Evolutionary conservation across 2,888 invertebrate species (phyloP), one percentile per base, ranked within the genome.

Genomic region (Chrysina gloriosa): DNA sequence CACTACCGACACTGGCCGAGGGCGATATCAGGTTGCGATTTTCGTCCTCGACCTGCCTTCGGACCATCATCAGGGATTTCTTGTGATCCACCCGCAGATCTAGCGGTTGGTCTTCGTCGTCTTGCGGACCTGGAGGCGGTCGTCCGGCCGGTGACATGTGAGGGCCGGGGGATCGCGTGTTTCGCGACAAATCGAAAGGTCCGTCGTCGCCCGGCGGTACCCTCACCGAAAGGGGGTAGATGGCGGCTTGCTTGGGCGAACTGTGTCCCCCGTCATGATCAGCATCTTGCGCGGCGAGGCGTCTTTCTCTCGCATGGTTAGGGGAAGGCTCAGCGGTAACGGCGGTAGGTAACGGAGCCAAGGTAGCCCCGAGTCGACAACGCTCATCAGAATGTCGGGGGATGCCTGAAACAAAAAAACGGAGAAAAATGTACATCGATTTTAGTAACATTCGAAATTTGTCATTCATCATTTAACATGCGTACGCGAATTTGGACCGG

Each of bases 221-320:
- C 74, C 89, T 85, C 73, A 89, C 85, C 63, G 86, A 85, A 75
- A 90, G 83, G 56, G 91, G 91, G 82, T 91, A 91, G 72, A 91
- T 89, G 74, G 91, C 89, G 72, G 90, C 91, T 82, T 91, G 91
- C 82, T 91, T 91, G 67, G 91, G 91, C 78, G 90, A 91, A 74
- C 86, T 86, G 80, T 88, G 87, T 64, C 88, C 88, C 84, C 85
- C 80, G 87, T 77, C 7, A 83, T 81, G 64, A 85, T 82, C 82
- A 91, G 86, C 91, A 94, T 93, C 87, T 94, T 94, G 85, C 94
- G 89, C 83, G 94, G 95, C 82, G 93, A 93, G 84, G 94, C 92
- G 88, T 95, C 94, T 86, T 95, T 95, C 87, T 95, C 95, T 87
- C 95, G 89, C 91, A 92, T 92, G 83, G 87, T 92, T 84, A 67